Evolutionary conservation across 2,113 vertebrate species (phyloP).

Genomic region (Lepus europaeus): DNA sequence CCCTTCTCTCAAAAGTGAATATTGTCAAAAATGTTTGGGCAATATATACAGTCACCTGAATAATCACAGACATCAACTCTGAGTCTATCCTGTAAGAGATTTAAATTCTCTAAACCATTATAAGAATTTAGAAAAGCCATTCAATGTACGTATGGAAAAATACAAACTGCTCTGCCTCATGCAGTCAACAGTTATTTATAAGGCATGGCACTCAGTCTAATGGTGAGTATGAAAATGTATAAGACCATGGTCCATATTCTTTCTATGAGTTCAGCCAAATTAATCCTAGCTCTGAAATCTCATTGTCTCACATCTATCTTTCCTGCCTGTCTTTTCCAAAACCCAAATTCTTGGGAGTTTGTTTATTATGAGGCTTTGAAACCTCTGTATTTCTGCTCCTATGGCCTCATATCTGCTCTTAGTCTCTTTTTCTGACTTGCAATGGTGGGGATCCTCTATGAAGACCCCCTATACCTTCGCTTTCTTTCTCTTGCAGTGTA

Average conservation of each 20-base stretch:
- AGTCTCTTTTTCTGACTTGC: background rate
- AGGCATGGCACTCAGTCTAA: background rate
- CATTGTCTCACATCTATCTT: background rate
- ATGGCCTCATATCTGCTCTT: background rate
- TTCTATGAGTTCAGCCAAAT: background rate
- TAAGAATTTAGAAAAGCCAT: conserved; percentile 17
- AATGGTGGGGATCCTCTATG: background rate
- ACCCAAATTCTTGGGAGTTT: background rate
- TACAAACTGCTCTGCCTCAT: background rate
- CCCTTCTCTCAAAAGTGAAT: conserved; percentile 2
- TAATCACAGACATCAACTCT: background rate
- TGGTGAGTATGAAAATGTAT: background rate
- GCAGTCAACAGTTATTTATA: background rate
- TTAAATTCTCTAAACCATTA: conserved; percentile 1
- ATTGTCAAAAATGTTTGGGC: background rate
- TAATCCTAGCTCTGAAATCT: background rate
- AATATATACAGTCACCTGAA: background rate
- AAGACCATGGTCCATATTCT: background rate
- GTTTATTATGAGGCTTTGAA: background rate
- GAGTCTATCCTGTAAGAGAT: background rate
- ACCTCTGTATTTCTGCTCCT: background rate
- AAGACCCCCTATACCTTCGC: too few relatives aligned
- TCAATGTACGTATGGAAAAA: conserved; percentile 1
- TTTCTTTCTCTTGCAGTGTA: background rate
- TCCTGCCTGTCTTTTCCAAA: background rate